Evolutionary conservation across 2,888 invertebrate species (phyloP).

Genomic region (Pediacus dermestoides): DNA sequence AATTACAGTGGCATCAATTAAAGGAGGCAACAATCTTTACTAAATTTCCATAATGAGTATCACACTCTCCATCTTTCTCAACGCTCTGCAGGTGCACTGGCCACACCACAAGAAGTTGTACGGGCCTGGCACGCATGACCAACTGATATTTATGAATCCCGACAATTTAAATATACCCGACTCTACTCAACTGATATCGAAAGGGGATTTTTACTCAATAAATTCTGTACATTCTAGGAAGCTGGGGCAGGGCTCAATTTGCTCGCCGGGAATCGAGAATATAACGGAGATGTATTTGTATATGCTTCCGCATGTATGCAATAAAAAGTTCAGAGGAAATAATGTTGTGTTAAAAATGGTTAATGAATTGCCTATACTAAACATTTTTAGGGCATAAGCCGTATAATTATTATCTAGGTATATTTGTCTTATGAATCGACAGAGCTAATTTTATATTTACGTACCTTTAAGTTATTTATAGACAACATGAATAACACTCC

Average conservation of each 20-base stretch:
- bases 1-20: constrained; percentile 18
- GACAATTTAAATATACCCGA: constrained; percentile 24
- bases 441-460: too few relatives aligned
- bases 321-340: too few relatives aligned
- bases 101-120: constrained; percentile 19
- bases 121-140: constrained; percentile 24
- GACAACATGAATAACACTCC: too few relatives aligned
- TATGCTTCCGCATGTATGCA: too few relatives aligned
- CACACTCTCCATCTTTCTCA: constrained; percentile 19
- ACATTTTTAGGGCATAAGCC: too few relatives aligned
- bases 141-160: constrained; percentile 27
- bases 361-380: too few relatives aligned
- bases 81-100: constrained; percentile 22
- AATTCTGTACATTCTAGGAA: constrained; percentile 23
- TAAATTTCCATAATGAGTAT: constrained; percentile 16
- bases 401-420: too few relatives aligned
- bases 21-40: constrained; percentile 13
- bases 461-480: too few relatives aligned
- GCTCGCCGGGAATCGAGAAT: too few relatives aligned
- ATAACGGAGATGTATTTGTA: too few relatives aligned
- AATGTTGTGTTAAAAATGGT: too few relatives aligned
- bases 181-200: constrained; percentile 22
- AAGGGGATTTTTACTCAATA: constrained; percentile 22
- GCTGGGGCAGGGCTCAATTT: constrained; percentile 13
- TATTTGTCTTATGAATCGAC: too few relatives aligned